Evolutionary conservation across 2,113 vertebrate genomes (phyloP), one percentile per base, ranked within the genome.

Genomic region (Galemys pyrenaicus): DNA sequence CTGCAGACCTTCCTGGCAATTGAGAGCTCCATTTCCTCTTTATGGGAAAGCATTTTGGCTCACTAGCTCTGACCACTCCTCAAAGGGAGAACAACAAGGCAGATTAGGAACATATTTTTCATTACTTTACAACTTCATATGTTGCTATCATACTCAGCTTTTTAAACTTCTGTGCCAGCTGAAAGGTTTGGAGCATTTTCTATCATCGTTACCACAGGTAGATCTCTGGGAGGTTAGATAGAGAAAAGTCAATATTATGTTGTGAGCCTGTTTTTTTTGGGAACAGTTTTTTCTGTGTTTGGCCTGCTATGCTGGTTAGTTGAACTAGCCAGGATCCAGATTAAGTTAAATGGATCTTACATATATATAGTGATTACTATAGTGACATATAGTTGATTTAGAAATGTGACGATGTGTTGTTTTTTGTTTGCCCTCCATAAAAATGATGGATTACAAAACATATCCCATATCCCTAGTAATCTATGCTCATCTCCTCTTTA

Each of bases 41-140:
- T 60, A 77, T n/a, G 79, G 80, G 62, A 89, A 46, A 56, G 41
- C 70, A 54, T 86, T 75, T 73, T 79, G 86, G 44, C 92, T 95
- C 74, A 39, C 54, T 78, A 19, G 28, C 24, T 62, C 70, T 71
- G 62, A 46, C 89, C 11, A 49, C 54, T 87, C 87, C 68, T 94
- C 17, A 7, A 41, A 81, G 89, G 83, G 39, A 86, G 46, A 54
- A 44, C 49, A 11, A 16, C 41, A 73, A 19, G 92, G 49, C 78
- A 81, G 51, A 77, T 58, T 80, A 37, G 49, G 37, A 46, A 79
- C 54, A 3, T 11, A 37, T 13, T 90, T 56, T 92, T 82, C 37
- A 89, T 77, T 80, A 32, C 64, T 87, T 96, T 71, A 51, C 70
- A 78, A 35, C 13, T 56, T 83, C 22, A 2, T 92, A 64, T 79